Evolutionary conservation across 2,888 invertebrate species (phyloP).

Genomic region (Monochamus alternatus): DNA sequence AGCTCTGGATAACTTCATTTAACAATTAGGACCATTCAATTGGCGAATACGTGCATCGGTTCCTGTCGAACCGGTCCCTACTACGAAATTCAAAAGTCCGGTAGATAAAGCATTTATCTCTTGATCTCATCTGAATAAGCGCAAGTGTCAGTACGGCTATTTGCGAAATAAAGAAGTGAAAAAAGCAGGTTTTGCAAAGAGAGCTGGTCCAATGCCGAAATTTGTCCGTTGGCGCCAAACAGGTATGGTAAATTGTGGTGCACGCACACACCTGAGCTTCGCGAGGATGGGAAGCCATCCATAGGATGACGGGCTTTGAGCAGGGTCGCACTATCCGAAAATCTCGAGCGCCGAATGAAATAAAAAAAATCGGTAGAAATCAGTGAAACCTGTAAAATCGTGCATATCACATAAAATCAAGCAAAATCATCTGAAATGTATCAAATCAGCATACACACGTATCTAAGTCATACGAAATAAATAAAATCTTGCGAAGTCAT

Average conservation of each 20-base stretch:
- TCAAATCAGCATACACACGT: too few species aligned
- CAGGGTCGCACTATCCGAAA: slow-evolving; percentile 32
- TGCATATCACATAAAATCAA: too few species aligned
- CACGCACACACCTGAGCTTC: slow-evolving; percentile 38
- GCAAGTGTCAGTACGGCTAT: slow-evolving; percentile 40
- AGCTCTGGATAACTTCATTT: not conserved
- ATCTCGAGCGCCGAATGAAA: not conserved
- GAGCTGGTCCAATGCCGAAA: slow-evolving; percentile 33
- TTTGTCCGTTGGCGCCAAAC: slow-evolving; percentile 44
- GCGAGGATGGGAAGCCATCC: slow-evolving; percentile 47
- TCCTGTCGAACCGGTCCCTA: slow-evolving; percentile 29
- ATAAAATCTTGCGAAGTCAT: too few species aligned
- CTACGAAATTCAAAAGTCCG: slow-evolving; percentile 29
- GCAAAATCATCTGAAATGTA: too few species aligned
- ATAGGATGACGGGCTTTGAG: not conserved
- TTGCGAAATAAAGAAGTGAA: slow-evolving; percentile 40
- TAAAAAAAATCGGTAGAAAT: too few species aligned
- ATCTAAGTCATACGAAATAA: too few species aligned
- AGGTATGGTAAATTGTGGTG: slow-evolving; percentile 39
- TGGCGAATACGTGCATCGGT: slow-evolving; percentile 15
- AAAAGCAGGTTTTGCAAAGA: slow-evolving; percentile 44
- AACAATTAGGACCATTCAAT: slow-evolving; percentile 9
- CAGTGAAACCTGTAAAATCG: too few species aligned
- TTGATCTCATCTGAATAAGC: slow-evolving; percentile 41
- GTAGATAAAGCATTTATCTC: slow-evolving; percentile 40